Conservation (phyloP, 2,888 invertebrate species). For the Rhamnusium bicolor region DNA sequence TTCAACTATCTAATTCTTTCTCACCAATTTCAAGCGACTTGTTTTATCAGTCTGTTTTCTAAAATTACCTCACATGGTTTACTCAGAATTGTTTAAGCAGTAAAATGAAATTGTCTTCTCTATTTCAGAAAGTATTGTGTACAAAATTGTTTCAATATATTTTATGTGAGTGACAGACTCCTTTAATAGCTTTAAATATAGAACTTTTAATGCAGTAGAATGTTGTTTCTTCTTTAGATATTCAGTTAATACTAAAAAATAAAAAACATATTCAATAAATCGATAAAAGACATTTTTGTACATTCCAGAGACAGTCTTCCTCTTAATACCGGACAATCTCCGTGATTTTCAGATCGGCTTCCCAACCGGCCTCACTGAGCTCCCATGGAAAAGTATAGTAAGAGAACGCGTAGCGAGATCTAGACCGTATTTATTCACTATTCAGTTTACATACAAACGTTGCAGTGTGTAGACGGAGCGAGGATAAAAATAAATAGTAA, state of each 20-base stretch:
- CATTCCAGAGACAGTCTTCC: too few species aligned
- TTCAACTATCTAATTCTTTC: neutral
- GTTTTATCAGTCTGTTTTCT: neutral
- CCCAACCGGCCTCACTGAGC: too few species aligned
- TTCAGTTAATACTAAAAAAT: neutral
- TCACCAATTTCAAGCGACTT: neutral
- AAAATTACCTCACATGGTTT: neutral
- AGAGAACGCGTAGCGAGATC: too few species aligned
- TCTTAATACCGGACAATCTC: too few species aligned
- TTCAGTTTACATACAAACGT: too few species aligned
- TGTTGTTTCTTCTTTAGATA: neutral
- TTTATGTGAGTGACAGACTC: neutral
- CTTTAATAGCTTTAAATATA: neutral
- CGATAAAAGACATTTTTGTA: too few species aligned
- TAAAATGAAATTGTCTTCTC: neutral
- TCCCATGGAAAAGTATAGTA: too few species aligned
- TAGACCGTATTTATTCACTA: too few species aligned
- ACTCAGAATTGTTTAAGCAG: neutral
- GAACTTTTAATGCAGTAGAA: neutral
- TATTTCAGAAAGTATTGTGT: neutral
- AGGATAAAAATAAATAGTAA: too few species aligned
- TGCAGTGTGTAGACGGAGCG: too few species aligned
- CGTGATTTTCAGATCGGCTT: too few species aligned
- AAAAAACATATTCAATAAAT: too few species aligned
- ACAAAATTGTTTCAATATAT: neutral